Conservation (phyloP, 2,113 vertebrate genomes). For the Cynopterus brachyotis region DNA sequence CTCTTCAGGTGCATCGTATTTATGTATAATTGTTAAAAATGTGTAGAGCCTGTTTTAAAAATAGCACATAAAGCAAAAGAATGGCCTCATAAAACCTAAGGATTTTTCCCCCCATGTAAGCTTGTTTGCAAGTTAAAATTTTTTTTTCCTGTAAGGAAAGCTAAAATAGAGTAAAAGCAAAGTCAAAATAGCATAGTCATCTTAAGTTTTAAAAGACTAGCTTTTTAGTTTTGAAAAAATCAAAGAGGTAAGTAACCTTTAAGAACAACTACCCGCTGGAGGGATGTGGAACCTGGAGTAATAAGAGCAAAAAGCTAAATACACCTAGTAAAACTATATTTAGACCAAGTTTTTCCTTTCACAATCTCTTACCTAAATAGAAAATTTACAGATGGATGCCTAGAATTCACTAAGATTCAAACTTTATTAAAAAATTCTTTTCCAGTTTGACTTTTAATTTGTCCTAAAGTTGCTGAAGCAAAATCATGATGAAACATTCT, state of each 20-base stretch:
- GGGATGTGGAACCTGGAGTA: neutral
- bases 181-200: neutral
- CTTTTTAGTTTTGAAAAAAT: neutral
- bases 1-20: neutral
- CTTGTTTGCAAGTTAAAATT: neutral
- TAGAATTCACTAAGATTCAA: neutral
- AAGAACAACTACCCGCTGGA: neutral
- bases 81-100: neutral
- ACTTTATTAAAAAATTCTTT: conserved; percentile 1
- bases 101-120: neutral
- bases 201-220: conserved; percentile 25
- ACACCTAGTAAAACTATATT: neutral
- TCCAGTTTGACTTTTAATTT: too few relatives aligned
- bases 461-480: too few relatives aligned
- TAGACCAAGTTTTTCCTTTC: neutral
- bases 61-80: neutral
- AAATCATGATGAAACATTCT: too few relatives aligned
- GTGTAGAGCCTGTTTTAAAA: neutral
- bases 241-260: neutral
- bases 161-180: neutral
- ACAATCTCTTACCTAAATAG: neutral
- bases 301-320: neutral
- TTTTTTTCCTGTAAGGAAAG: neutral
- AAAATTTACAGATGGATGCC: neutral
- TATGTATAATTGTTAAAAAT: neutral